phyloP scores from a whole-genome alignment of 2,113 vertebrate species.

The Pseudonaja textilis region DNA sequence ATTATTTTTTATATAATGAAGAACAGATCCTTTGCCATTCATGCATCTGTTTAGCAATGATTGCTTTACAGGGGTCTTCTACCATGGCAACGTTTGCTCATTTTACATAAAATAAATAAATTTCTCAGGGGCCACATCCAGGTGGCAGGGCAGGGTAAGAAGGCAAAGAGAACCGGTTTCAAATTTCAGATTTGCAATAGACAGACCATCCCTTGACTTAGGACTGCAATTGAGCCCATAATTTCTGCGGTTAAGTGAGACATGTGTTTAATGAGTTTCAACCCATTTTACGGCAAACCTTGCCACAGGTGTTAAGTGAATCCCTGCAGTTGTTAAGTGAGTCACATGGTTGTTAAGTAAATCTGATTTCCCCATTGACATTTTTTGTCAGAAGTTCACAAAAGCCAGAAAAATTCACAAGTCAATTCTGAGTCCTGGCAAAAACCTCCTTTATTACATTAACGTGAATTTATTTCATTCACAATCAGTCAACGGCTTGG shows the following conservation, averaged over 20 bases:
- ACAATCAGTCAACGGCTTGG: too few relatives aligned
- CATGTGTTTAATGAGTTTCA: neutral
- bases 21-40: neutral
- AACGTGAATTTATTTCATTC: too few relatives aligned
- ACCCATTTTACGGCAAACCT: too few relatives aligned
- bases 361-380: too few relatives aligned
- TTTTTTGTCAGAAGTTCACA: neutral
- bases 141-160: neutral
- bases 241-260: neutral
- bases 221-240: neutral
- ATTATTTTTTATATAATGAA: constrained; percentile 14
- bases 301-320: too few relatives aligned
- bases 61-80: neutral
- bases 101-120: neutral
- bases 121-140: neutral
- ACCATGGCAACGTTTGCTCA: neutral
- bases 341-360: too few relatives aligned
- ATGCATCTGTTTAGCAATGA: neutral
- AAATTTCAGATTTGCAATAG: neutral
- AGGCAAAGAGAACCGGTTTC: neutral
- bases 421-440: too few relatives aligned
- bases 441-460: too few relatives aligned
- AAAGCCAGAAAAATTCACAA: neutral
- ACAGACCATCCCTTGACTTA: neutral
- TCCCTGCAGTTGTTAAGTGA: too few relatives aligned